phyloP scores from a whole-genome alignment of 2,888 invertebrate species.

The Troides oblongomaculatus region DNA sequence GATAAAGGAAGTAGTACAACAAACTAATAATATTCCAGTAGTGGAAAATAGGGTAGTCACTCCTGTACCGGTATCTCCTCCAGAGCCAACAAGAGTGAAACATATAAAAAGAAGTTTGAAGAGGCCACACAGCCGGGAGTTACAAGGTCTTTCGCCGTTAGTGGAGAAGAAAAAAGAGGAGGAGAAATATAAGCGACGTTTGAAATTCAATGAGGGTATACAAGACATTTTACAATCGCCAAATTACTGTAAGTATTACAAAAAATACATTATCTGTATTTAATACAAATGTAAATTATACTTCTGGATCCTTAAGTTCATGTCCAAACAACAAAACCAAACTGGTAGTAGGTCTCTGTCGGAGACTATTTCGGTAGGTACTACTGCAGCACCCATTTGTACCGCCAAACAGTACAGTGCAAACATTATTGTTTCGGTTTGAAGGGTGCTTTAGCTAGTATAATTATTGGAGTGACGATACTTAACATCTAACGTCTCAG shows the following conservation, averaged over 20 bases:
- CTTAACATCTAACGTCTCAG: too few species aligned
- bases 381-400: too few species aligned
- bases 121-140: slow-evolving; percentile 64
- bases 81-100: slow-evolving; percentile 49
- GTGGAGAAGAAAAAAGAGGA: slow-evolving; percentile 40
- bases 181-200: slow-evolving; percentile 47
- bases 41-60: slow-evolving; percentile 42
- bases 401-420: too few species aligned
- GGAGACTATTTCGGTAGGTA: too few species aligned
- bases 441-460: too few species aligned
- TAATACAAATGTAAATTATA: background rate
- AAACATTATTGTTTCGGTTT: too few species aligned
- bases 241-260: slow-evolving; percentile 50
- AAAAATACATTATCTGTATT: background rate
- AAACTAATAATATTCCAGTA: slow-evolving; percentile 37
- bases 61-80: slow-evolving; percentile 40
- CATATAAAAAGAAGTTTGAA: slow-evolving; percentile 67
- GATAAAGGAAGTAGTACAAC: slow-evolving; percentile 34
- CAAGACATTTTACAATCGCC: slow-evolving; percentile 44
- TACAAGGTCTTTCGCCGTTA: slow-evolving; percentile 55
- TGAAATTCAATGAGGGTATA: slow-evolving; percentile 45
- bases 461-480: too few species aligned
- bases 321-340: too few species aligned
- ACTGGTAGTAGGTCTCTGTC: too few species aligned
- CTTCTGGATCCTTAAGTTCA: too few species aligned